Conservation (phyloP, 2,113 vertebrate species). For the Chaetura pelagica region DNA sequence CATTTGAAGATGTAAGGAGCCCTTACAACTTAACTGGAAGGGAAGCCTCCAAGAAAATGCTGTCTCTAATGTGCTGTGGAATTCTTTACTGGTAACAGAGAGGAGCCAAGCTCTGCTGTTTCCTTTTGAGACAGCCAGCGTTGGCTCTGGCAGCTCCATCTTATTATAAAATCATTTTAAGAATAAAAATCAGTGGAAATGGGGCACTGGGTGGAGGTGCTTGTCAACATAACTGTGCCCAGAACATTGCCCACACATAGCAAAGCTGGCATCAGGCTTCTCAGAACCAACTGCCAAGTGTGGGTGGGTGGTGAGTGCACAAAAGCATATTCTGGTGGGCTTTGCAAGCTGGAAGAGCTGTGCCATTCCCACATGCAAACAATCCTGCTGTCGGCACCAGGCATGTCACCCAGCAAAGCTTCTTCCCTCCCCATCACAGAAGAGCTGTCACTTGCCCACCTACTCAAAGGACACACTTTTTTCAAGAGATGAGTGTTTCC, state of each 20-base stretch:
- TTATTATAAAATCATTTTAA: background rate
- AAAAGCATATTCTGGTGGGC: background rate
- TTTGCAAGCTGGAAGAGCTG: background rate
- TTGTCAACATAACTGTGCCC: background rate
- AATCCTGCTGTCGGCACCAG: background rate
- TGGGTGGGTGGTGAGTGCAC: background rate
- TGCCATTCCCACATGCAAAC: background rate
- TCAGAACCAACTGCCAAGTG: background rate
- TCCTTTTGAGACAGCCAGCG: background rate
- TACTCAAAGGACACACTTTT: background rate
- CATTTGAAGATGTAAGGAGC: background rate
- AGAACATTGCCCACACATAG: background rate
- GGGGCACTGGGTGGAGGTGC: slow-evolving; percentile 33
- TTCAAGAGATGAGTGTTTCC: slow-evolving; percentile 5
- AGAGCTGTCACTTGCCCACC: slow-evolving; percentile 8
- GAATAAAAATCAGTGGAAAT: background rate
- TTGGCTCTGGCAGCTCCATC: background rate
- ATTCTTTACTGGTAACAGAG: background rate
- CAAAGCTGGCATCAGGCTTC: slow-evolving; percentile 24
- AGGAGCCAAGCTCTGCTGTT: background rate
- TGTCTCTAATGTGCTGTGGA: rapidly evolving
- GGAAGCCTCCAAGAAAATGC: background rate
- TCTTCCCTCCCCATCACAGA: background rate
- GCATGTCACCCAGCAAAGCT: background rate
- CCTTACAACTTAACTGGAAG: background rate